phyloP scores from a whole-genome alignment of 2,888 invertebrate genomes.

The Pandemis cinnamomeana region DNA sequence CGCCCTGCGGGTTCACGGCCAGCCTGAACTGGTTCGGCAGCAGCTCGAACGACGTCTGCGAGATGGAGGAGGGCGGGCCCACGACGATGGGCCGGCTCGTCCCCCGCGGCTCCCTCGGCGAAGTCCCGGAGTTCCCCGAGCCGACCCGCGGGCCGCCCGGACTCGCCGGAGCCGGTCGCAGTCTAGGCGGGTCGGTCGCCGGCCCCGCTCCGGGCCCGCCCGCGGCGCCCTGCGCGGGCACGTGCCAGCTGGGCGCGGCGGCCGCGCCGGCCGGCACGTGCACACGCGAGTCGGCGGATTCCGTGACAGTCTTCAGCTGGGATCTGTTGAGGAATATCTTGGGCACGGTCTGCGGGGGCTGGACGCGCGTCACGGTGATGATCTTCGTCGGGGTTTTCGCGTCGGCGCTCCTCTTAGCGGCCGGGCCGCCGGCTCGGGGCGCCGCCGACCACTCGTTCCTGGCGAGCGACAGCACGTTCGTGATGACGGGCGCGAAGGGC shows the following conservation, averaged over 20 bases:
- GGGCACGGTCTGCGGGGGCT: neutral
- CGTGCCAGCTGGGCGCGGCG: too few species aligned
- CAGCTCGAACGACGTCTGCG: neutral
- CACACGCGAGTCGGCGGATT: neutral
- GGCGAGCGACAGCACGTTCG: slow-evolving; percentile 10
- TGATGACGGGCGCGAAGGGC: slow-evolving; percentile 3
- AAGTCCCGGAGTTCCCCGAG: too few species aligned
- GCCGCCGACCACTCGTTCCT: neutral
- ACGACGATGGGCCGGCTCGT: neutral
- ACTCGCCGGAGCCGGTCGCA: too few species aligned
- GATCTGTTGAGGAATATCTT: neutral
- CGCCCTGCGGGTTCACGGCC: neutral
- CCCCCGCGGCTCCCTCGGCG: too few species aligned
- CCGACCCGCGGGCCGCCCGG: too few species aligned
- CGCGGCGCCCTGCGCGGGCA: too few species aligned
- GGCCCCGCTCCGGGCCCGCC: too few species aligned
- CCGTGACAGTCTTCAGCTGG: neutral
- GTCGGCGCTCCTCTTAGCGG: neutral
- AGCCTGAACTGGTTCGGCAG: neutral
- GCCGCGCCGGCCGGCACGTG: too few species aligned
- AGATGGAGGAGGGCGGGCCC: neutral
- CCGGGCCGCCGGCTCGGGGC: neutral
- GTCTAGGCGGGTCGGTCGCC: too few species aligned
- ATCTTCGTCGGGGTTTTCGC: neutral
- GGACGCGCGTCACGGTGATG: neutral